Evolutionary conservation across 2,888 invertebrate species (phyloP).

Genomic region (Chaetogeoica ovagalla): DNA sequence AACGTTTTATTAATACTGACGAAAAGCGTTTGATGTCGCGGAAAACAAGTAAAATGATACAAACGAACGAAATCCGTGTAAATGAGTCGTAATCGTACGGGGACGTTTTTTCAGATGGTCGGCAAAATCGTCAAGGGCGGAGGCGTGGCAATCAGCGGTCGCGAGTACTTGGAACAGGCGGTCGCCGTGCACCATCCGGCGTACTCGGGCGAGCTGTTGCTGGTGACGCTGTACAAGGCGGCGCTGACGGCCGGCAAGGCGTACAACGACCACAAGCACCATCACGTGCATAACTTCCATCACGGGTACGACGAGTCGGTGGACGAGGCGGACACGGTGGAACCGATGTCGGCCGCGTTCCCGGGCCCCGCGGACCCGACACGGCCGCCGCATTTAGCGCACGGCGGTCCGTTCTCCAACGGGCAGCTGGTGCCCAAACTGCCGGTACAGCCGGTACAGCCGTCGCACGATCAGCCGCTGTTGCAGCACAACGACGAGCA

Average conservation of each 20-base stretch:
- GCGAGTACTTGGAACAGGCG: slow-evolving; percentile 67
- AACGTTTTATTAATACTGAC: no score
- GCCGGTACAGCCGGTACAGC: slow-evolving; percentile 52
- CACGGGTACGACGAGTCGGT: slow-evolving; percentile 49
- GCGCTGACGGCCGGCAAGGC: slow-evolving; percentile 84
- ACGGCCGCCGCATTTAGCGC: slow-evolving; percentile 37
- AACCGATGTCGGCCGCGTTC: slow-evolving; percentile 2
- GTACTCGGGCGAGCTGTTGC: slow-evolving; percentile 75
- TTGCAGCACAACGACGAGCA: not conserved
- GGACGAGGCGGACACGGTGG: slow-evolving; percentile 53
- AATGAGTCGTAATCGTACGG: no score
- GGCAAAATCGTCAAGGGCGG: slow-evolving; percentile 76
- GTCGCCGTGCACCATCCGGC: slow-evolving; percentile 66
- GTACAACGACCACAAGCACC: slow-evolving; percentile 84
- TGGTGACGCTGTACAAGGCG: slow-evolving; percentile 78
- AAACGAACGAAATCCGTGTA: no score
- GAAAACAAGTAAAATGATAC: no score
- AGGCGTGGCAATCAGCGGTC: slow-evolving; percentile 75
- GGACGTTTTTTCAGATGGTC: slow-evolving; percentile 66
- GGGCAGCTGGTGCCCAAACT: slow-evolving; percentile 56
- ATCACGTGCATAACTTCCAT: slow-evolving; percentile 63
- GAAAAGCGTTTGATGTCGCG: no score
- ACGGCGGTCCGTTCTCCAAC: slow-evolving; percentile 49
- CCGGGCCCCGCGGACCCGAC: slow-evolving; percentile 12
- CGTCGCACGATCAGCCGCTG: not conserved